Conservation (phyloP, 2,888 invertebrate genomes). For the Thymelicus lineola region DNA sequence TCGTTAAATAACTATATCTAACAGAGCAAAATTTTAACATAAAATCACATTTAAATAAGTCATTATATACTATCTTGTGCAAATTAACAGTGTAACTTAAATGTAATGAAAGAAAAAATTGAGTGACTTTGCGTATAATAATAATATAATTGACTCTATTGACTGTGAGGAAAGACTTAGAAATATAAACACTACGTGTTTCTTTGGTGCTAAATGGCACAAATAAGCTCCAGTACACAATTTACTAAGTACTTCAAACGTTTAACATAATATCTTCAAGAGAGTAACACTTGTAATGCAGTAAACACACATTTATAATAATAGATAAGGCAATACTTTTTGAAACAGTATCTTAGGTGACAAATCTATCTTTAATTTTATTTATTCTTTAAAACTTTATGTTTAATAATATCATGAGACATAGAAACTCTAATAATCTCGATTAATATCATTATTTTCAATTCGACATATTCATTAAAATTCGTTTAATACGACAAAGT, state of each 20-base stretch:
- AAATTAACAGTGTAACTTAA: neutral
- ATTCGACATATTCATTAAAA: neutral
- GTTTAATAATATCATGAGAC: neutral
- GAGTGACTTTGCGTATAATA: neutral
- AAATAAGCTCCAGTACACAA: conserved; percentile 19
- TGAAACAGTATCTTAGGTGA: neutral
- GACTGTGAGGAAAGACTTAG: conserved; percentile 29
- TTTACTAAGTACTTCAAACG: conserved; percentile 30
- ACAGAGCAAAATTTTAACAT: no score
- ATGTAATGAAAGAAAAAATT: neutral
- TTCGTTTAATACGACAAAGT: neutral
- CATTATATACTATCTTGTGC: neutral
- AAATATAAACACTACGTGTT: conserved; percentile 28
- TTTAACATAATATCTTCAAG: conserved; percentile 27
- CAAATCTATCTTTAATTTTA: neutral
- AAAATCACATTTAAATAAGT: neutral
- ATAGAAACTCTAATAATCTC: neutral
- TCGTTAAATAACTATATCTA: no score
- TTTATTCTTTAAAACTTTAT: neutral
- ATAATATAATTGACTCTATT: conserved; percentile 19
- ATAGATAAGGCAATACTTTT: conserved; percentile 7
- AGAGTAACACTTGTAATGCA: conserved; percentile 10
- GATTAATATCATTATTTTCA: neutral
- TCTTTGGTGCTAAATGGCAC: conserved; percentile 52
- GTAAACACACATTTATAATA: neutral